phyloP scores from a whole-genome alignment of 2,797 vertebrate genomes.

The Poecilia picta region DNA sequence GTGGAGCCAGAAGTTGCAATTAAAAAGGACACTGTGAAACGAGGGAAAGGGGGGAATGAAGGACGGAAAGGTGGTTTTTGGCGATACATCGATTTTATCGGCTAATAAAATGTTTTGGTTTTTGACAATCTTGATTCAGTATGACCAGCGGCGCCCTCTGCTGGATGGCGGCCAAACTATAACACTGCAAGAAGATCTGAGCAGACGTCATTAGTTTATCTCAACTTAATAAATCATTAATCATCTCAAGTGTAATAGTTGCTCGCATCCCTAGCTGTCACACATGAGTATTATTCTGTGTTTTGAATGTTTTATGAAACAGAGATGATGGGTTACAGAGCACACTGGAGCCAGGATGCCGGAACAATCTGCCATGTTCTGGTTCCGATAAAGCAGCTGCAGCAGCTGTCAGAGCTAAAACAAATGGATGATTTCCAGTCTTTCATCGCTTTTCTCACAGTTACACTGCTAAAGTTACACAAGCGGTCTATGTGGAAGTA shows the following conservation, averaged over 20 bases:
- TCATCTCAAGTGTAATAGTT: no score
- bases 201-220: no score
- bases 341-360: not conserved
- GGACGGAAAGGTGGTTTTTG: not conserved
- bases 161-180: no score
- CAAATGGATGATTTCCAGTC: not conserved
- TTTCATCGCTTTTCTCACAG: not conserved
- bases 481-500: not conserved
- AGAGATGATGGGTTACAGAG: not conserved
- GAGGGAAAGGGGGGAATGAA: not conserved
- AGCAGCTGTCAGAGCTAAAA: not conserved
- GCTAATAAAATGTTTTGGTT: not conserved
- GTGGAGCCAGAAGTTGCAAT: not conserved
- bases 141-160: no score
- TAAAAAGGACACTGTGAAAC: not conserved
- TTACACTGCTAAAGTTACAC: not conserved
- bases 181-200: no score
- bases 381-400: not conserved
- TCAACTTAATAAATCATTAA: no score
- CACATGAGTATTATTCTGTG: not conserved
- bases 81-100: not conserved
- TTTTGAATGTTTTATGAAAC: not conserved
- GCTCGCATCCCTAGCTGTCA: not conserved
- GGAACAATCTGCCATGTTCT: not conserved
- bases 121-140: not conserved